Percentiles rank a stretch among this genome's conserved stretches.
phyloP scores from a whole-genome alignment of 2,113 vertebrate species.

The Perca flavescens region DNA sequence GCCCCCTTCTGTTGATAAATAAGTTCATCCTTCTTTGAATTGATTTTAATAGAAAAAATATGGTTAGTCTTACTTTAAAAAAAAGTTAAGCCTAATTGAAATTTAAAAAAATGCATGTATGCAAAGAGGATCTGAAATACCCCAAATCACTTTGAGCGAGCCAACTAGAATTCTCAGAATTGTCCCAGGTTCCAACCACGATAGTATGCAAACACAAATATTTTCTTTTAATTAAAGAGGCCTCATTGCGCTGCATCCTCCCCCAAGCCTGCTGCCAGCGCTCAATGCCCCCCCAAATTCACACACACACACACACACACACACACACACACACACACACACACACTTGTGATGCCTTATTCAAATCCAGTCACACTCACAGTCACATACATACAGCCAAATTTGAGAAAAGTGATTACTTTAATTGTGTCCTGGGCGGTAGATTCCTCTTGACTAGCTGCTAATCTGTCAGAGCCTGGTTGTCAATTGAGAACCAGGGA shows the following conservation, averaged over 20 bases:
- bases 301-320: constrained; percentile 26
- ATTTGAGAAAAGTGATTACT: constrained; percentile 65
- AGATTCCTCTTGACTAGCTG: constrained; percentile 79
- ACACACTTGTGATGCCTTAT: constrained; percentile 29
- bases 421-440: constrained; percentile 68
- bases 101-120: constrained; percentile 75
- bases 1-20: constrained; percentile 31
- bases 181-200: constrained; percentile 63
- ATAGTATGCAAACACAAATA: constrained; percentile 82
- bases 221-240: constrained; percentile 85
- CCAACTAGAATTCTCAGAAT: constrained; percentile 65
- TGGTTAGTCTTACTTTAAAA: constrained; percentile 16
- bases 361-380: constrained; percentile 20
- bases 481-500: constrained; percentile 75
- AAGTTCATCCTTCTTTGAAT: constrained; percentile 19
- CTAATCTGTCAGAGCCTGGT: constrained; percentile 80
- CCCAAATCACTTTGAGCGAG: constrained; percentile 67
- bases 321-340: constrained; percentile 14
- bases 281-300: constrained; percentile 35
- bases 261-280: constrained; percentile 62
- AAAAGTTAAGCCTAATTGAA: constrained; percentile 60
- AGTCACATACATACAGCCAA: constrained; percentile 39
- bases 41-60: not conserved
- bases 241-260: constrained; percentile 74
- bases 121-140: constrained; percentile 59